Percentiles rank a stretch among this genome's conserved stretches.
Conservation (phyloP, 2,797 vertebrate genomes). For the Eulemur albifrons region DNA sequence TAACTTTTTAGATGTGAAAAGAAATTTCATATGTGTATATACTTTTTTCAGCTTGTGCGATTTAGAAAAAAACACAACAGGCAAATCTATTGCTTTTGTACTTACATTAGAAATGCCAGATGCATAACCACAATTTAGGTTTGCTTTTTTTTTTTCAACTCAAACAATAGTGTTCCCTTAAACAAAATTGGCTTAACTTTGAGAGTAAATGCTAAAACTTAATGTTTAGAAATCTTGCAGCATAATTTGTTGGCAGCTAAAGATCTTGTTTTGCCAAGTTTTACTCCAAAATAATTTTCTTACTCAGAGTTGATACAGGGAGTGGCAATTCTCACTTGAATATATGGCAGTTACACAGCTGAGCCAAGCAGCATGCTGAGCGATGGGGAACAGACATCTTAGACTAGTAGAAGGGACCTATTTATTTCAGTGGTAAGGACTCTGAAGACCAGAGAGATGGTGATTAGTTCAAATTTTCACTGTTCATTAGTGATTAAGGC, state of each 20-base stretch:
- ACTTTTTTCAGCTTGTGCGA: constrained; percentile 49
- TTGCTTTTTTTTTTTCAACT: constrained; percentile 63
- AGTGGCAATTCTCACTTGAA: constrained; percentile 66
- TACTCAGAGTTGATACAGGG: constrained; percentile 52
- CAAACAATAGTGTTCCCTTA: constrained; percentile 72
- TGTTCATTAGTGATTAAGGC: not conserved
- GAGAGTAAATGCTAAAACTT: constrained; percentile 69
- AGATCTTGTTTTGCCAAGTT: constrained; percentile 73
- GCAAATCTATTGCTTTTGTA: constrained; percentile 70
- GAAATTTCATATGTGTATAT: constrained; percentile 69
- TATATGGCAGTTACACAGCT: constrained; percentile 25
- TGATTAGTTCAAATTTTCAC: not conserved
- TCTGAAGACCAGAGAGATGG: not conserved
- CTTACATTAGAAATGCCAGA: constrained; percentile 71
- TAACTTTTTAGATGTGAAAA: constrained; percentile 73
- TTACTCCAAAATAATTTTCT: constrained; percentile 76
- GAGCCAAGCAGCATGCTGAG: not conserved
- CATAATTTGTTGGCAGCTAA: constrained; percentile 71
- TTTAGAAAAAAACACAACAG: constrained; percentile 34
- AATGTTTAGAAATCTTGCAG: constrained; percentile 74
- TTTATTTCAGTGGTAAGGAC: not conserved
- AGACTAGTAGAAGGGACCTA: not conserved
- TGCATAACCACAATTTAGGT: constrained; percentile 71
- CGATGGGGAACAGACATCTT: not conserved
- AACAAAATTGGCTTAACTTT: constrained; percentile 72